Evolutionary conservation across 2,888 invertebrate genomes (phyloP), one percentile per base, ranked within the genome.

Genomic region (Lepidochitona cinerea): DNA sequence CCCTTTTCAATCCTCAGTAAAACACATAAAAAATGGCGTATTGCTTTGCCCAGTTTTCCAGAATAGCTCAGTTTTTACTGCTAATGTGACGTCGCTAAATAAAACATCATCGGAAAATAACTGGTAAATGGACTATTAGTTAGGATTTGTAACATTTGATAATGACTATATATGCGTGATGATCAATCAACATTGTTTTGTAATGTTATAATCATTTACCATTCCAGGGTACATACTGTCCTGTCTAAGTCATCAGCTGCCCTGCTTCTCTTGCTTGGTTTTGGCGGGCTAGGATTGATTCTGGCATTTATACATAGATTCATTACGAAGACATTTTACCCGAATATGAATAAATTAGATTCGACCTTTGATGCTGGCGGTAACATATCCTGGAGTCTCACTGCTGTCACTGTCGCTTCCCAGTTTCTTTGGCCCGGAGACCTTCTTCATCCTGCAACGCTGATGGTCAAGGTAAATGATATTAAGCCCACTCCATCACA

Each of bases 381-480:
- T 36, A 67, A 66, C 14, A 75, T 77, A 1, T 72, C 75, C n/a
- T 52, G 75, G 26, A 75, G 77, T 72, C 37, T 77, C 35, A 77
- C 77, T 7, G 73, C 75, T 26, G 77, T 77, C 1, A 75, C 75
- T 2, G 77, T 77, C 54, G 71, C 75, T 37, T 75, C 77, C 52
- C 77, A 77, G 49, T 29, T 75, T 35, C 36, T 77, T 53, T 75
- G 75, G 75, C 77, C 77, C 6, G 68, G 68, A 9, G 77, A 73
- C 37, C 67, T 77, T 35, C 41, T 77, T 5, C 67, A 71, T 23
- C 71, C 53, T 29, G 49, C 73, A 7, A 72, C 72, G 14, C 23
- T 75, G 12, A 71, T 64, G 12, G 53, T 35, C 5, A 75, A 71
- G 75, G 77, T 77, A 75, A 9, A 9, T 9, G 9, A 12, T 41